Percentiles rank a stretch among this genome's conserved stretches.
Evolutionary conservation across 2,888 invertebrate species (phyloP).

Genomic region (Orchestes rusci): DNA sequence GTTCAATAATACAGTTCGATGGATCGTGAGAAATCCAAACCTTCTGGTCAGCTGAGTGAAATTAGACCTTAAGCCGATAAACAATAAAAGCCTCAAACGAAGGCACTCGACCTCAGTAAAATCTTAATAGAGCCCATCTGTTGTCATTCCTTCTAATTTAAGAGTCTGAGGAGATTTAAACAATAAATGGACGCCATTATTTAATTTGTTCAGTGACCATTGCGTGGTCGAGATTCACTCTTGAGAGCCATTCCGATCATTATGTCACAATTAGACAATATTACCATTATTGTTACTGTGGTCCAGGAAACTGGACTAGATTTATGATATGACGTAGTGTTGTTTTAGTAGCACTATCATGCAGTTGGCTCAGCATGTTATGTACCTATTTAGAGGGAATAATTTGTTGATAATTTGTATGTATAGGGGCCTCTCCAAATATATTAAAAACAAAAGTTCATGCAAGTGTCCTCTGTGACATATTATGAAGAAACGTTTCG

Average conservation of each 20-base stretch:
- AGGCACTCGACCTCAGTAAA: conserved; percentile 22
- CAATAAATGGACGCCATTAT: conserved; percentile 35
- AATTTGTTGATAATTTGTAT: too few relatives aligned
- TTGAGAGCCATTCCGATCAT: conserved; percentile 15
- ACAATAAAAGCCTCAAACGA: too few relatives aligned
- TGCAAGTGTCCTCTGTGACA: not conserved
- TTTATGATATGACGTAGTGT: too few relatives aligned
- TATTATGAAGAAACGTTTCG: too few relatives aligned
- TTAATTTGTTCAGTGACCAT: conserved; percentile 29
- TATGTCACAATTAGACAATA: conserved; percentile 15
- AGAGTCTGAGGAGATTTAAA: conserved; percentile 33
- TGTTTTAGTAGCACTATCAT: too few relatives aligned
- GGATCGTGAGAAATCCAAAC: too few relatives aligned
- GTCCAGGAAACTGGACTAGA: not conserved
- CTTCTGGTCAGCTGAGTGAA: too few relatives aligned
- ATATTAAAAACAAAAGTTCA: not conserved
- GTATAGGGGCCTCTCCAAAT: too few relatives aligned
- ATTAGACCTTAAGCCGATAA: too few relatives aligned
- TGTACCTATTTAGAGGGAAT: too few relatives aligned
- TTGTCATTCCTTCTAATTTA: conserved; percentile 23
- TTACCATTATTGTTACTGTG: conserved; percentile 5
- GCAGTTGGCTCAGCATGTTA: too few relatives aligned
- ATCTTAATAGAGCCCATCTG: conserved; percentile 21
- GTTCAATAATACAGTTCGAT: too few relatives aligned
- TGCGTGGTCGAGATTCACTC: conserved; percentile 8